Conservation (phyloP, 2,797 vertebrate species). For the Oceanodroma leucorhoa region DNA sequence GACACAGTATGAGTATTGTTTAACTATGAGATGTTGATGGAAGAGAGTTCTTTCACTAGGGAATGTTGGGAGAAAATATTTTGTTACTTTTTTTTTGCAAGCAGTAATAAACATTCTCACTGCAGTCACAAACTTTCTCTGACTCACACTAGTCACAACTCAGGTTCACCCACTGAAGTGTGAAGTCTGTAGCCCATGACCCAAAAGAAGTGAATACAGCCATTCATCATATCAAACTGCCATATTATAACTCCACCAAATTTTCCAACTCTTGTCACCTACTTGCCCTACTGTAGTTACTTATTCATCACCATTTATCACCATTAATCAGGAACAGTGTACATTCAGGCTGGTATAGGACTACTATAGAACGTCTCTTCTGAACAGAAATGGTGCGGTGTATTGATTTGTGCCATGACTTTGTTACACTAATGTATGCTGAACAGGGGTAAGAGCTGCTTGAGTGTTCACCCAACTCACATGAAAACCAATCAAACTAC, state of each 20-base stretch:
- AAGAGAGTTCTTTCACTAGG: not conserved
- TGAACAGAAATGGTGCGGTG: not conserved
- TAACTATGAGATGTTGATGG: not conserved
- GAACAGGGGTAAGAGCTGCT: not conserved
- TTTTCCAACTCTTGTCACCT: not conserved
- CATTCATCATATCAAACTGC: not conserved
- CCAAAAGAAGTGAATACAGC: not conserved
- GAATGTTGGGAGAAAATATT: not conserved
- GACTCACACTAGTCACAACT: not conserved
- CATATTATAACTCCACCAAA: not conserved
- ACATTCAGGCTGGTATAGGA: not conserved
- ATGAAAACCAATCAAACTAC: not conserved
- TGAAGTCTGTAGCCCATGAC: not conserved
- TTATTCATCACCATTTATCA: not conserved
- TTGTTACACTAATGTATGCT: not conserved
- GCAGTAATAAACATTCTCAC: not conserved
- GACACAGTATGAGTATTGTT: not conserved
- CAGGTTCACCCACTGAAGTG: not conserved
- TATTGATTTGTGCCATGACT: not conserved
- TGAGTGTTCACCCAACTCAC: not conserved
- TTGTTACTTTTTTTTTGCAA: not conserved
- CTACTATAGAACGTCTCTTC: not conserved
- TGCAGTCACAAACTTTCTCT: not conserved
- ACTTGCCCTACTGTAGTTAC: not conserved
- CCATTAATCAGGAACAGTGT: not conserved